These are phyloP conservation scores for Galeruca laticollis DNA, from an alignment of 2,888 invertebrate species.

Conservation along the genomic window DNA sequence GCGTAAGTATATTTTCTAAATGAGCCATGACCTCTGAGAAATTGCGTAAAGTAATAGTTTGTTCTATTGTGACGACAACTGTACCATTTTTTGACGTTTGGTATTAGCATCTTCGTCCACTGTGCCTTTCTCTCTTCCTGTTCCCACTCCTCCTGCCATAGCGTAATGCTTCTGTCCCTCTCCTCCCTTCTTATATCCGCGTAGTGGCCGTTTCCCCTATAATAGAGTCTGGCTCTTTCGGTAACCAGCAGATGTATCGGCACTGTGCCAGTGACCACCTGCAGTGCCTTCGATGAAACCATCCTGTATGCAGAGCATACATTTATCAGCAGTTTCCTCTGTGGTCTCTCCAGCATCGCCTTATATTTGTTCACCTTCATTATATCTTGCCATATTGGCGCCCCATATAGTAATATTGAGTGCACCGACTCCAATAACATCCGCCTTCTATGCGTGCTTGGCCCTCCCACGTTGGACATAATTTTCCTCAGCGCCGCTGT, in stretches of 20 bases:
- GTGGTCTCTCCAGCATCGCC: constrained; percentile 6
- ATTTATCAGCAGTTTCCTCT: constrained; percentile 25
- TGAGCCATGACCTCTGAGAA: too few relatives aligned
- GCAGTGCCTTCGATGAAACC: constrained; percentile 29
- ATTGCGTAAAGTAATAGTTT: background rate
- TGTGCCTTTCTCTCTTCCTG: background rate
- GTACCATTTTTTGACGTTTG: background rate
- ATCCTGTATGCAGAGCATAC: constrained; percentile 35
- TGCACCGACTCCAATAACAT: constrained; percentile 14
- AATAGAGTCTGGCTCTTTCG: background rate
- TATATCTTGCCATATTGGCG: constrained; percentile 35
- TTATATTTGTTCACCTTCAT: background rate
- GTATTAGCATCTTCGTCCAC: constrained; percentile 17
- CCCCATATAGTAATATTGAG: constrained; percentile 33
- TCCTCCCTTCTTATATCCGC: background rate
- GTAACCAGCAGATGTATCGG: constrained; percentile 36
- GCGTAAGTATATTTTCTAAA: background rate
- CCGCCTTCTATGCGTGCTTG: background rate
- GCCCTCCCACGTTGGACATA: constrained; percentile 34
- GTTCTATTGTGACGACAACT: background rate
- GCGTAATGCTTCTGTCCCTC: background rate
- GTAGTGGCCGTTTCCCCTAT: too few relatives aligned
- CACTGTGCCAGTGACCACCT: constrained; percentile 26
- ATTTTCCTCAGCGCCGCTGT: too few relatives aligned
- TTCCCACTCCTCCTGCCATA: background rate